Base-by-base conservation (phyloP, 2,113 vertebrate genomes). In the Tragelaphus imberbis region DNA sequence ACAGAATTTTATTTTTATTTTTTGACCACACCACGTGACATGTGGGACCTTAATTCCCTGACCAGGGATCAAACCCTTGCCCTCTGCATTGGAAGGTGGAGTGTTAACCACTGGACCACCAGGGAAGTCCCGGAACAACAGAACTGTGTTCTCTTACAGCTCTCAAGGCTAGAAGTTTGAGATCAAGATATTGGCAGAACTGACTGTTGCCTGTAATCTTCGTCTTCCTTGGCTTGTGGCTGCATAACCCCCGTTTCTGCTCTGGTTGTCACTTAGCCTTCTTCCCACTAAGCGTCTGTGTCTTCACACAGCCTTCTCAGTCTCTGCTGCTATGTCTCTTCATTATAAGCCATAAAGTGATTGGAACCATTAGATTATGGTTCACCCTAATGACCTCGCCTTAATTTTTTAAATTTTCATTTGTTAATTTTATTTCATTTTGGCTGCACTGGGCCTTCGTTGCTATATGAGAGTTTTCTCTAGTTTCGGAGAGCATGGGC, bases 201-300 rank as follows among this genome's bases (percentile, higher is more conserved):
- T 9, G 12, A 30, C 3, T n/a, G 14, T 84, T 25, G 27, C 44
- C 75, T 28, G 44, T 40, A 10, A 10, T 25, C 49, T 33, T 12
- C n/a, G 65, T 11, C 2, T 36, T 47, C 33, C n/a, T 40, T 40
- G 65, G 36, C 88, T 65, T 4, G 19, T 4, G 11, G 55, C 6
- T 23, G n/a, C 8, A 3, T 1, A 28, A 4, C 17, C 47, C 25
- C 12, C 0, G 4, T 23, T 19, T 56, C 80, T 79, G 59, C 40
- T 49, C 19, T 14, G 0, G 3, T 19, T 25, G 17, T 7, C 49
- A 15, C 9, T 0, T 1, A 30, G 30, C 56, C 2, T 0, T 23
- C 28, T 44, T 44, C 87, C 56, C 11, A 36, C 40, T 40, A 15
- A 23, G 3, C 0, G 0, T 7, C 55, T 28, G 17, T 28, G 40